A percentile compares a stretch with the other conserved stretches of the same genome.
phyloP scores from a whole-genome alignment of 1,140 invertebrate genomes.

The Drosophila cardini region DNA sequence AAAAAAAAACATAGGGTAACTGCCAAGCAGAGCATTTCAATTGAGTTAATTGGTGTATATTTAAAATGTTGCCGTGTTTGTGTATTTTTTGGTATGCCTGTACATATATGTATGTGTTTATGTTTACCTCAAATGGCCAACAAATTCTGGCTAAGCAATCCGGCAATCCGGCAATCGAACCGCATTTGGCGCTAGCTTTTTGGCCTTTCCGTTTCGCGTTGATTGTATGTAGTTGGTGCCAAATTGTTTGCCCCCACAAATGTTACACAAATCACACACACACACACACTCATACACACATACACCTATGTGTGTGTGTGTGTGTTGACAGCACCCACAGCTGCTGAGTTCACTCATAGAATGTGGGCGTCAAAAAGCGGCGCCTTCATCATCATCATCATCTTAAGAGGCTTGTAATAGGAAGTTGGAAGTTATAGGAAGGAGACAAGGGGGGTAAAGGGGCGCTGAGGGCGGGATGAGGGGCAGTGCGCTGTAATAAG shows the following conservation, averaged over 20 bases:
- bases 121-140: slow-evolving; percentile 67
- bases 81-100: slow-evolving; percentile 1
- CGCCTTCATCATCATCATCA: slow-evolving; percentile 22
- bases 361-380: slow-evolving; percentile 54
- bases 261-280: slow-evolving; percentile 45
- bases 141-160: slow-evolving; percentile 49
- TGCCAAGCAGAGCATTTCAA: not conserved
- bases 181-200: slow-evolving; percentile 72
- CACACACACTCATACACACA: not conserved
- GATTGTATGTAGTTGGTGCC: slow-evolving; percentile 64
- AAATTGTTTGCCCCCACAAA: slow-evolving; percentile 79
- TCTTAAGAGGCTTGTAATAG: not conserved
- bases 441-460: not conserved
- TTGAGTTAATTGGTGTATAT: not conserved
- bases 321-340: slow-evolving; percentile 71
- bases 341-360: slow-evolving; percentile 3
- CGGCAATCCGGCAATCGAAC: slow-evolving; percentile 29
- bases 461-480: not conserved
- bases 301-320: slow-evolving; percentile 25
- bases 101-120: slow-evolving; percentile 24
- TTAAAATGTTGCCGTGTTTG: not conserved
- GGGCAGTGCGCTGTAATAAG: not conserved
- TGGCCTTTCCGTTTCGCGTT: slow-evolving; percentile 74
- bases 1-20: too few relatives aligned
- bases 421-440: not conserved